Conservation (phyloP, 1,140 invertebrate genomes). For the Bombus huntii region DNA sequence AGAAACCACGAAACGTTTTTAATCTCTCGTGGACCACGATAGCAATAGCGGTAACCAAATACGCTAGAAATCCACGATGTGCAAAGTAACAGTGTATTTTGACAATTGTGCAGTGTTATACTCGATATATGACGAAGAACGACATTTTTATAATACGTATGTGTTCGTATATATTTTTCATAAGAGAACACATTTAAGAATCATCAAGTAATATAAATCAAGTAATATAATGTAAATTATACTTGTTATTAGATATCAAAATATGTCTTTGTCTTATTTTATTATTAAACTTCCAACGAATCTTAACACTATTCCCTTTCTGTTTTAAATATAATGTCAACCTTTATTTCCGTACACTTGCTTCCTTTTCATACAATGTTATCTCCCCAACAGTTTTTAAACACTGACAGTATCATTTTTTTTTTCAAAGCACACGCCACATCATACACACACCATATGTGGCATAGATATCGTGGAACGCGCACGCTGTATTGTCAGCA, state of each 20-base stretch:
- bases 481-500: background rate
- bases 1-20: background rate
- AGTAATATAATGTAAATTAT: background rate
- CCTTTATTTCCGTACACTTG: too few species aligned
- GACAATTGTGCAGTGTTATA: background rate
- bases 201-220: background rate
- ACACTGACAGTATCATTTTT: background rate
- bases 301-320: background rate
- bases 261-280: too few species aligned
- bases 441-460: background rate
- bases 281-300: background rate
- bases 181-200: conserved; percentile 10
- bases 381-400: background rate
- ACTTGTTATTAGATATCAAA: background rate
- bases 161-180: conserved; percentile 27
- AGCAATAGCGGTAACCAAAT: background rate
- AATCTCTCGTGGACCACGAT: background rate
- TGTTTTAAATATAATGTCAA: background rate
- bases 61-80: background rate
- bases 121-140: background rate
- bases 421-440: background rate
- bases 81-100: conserved; percentile 1
- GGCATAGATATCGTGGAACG: background rate
- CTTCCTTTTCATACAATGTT: background rate
- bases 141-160: conserved; percentile 4